Conservation (phyloP, 2,113 vertebrate genomes). For the Notothenia rossii region DNA sequence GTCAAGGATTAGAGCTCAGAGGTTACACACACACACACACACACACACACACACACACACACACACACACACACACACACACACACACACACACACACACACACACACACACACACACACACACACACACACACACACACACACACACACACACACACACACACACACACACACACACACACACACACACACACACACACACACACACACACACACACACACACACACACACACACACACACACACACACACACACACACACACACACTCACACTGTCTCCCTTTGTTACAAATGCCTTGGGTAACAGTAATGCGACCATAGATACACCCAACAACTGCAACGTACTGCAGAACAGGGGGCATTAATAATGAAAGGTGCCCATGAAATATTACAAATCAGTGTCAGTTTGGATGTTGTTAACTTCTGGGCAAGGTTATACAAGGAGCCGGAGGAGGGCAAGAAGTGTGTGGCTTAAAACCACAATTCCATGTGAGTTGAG, state of each 20-base stretch:
- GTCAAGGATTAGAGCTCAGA: constrained; percentile 60
- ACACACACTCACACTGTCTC: background rate
- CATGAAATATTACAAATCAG: constrained; percentile 65
- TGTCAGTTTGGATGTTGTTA: constrained; percentile 58
- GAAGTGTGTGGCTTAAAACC: constrained; percentile 21
- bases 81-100: no score
- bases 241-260: no score
- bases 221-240: no score
- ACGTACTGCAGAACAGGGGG: constrained; percentile 21
- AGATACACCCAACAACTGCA: constrained; percentile 24
- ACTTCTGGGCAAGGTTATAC: constrained; percentile 29
- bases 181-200: background rate
- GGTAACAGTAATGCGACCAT: constrained; percentile 27
- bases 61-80: no score
- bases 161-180: constrained; percentile 5
- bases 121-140: no score
- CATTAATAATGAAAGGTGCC: constrained; percentile 61
- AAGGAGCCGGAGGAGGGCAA: constrained; percentile 16
- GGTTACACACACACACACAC: constrained; percentile 31
- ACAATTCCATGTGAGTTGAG: background rate
- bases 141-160: no score
- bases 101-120: no score
- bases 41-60: no score
- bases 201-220: no score
- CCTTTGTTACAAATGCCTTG: constrained; percentile 31